Evolutionary conservation across 64 coral and sea anemone species (phyloP).

Genomic region (Dendronephthya gigantea): DNA sequence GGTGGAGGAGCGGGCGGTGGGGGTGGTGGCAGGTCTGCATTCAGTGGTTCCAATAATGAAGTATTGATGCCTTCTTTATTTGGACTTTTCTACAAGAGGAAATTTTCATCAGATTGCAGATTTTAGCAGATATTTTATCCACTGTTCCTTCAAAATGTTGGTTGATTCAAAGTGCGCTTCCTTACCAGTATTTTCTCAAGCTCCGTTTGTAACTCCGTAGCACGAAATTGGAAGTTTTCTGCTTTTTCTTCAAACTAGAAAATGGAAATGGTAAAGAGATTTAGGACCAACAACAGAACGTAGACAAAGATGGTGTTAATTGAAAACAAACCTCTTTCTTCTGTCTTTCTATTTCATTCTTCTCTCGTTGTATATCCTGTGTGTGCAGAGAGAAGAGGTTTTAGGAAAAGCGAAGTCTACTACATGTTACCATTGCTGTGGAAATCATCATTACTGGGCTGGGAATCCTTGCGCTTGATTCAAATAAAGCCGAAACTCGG

Average conservation of each 20-base stretch:
- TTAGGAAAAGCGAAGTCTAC: too few relatives aligned
- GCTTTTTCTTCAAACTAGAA: slow-evolving; percentile 54
- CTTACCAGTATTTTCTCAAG: slow-evolving; percentile 89
- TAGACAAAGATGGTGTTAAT: neutral
- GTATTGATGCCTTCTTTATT: neutral
- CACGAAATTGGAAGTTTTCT: slow-evolving; percentile 79
- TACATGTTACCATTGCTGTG: neutral
- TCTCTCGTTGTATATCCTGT: slow-evolving; percentile 35
- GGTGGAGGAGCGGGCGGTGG: slow-evolving; percentile 31
- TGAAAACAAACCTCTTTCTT: slow-evolving; percentile 46
- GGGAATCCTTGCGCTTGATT: too few relatives aligned
- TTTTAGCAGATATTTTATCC: too few relatives aligned
- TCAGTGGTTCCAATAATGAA: neutral
- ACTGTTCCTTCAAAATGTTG: too few relatives aligned
- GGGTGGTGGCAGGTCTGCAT: slow-evolving; percentile 19
- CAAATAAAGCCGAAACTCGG: too few relatives aligned
- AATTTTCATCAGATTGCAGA: too few relatives aligned
- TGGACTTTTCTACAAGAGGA: neutral
- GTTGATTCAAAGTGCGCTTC: too few relatives aligned
- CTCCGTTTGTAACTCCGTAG: slow-evolving; percentile 76
- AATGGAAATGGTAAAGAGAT: too few relatives aligned
- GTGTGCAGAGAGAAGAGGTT: neutral
- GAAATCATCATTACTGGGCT: too few relatives aligned
- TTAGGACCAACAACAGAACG: too few relatives aligned
- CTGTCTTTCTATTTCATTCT: slow-evolving; percentile 25